Base-by-base conservation (phyloP, 2,888 invertebrate species). In the Chesias legatella region DNA sequence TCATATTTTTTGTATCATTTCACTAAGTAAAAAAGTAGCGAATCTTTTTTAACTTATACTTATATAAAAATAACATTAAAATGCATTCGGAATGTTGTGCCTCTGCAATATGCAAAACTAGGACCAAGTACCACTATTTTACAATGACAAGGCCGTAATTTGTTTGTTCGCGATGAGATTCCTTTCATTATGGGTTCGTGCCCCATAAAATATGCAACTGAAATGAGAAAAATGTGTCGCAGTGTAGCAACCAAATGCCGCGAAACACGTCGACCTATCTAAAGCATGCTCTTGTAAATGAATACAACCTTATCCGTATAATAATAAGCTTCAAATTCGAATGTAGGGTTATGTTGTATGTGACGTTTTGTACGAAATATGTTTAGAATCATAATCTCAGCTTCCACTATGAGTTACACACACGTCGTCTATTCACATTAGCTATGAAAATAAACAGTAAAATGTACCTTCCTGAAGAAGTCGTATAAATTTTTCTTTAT, bases 151-250 rank as follows among this genome's bases (percentile, higher is more conserved):
- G 71, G 68, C 68, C 69, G 73, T 79, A 78, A 79, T 79, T 79
- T 80, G 75, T 83, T 78, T 77, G 73, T 73, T 66, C 69, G 58
- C 60, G 62, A 67, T 61, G 65, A 75, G 74, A 76, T 72, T 79
- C 69, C 76, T 79, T 79, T 80, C 83, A 83, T 84, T 84, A 83
- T 72, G 71, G 71, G 69, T 74, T 71, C 78, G 72, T 74, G 72
- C 71, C 71, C 71, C 74, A 82, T 85, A 82, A 85, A 84, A 82
- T 84, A 86, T 85, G 83, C 85, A 85, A 79, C 70, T 70, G 75
- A 80, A 82, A 85, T 79, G 80, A 83, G 84, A 85, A 85, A 84
- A 84, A 84, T 83, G 74, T 84, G 79, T 82, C 76, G 76, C 82
- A 75, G 69, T 69, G 69, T 74, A 69, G 73, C 66, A 65, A 62